phyloP scores from a whole-genome alignment of 1,140 invertebrate genomes.

The Euschistus heros region DNA sequence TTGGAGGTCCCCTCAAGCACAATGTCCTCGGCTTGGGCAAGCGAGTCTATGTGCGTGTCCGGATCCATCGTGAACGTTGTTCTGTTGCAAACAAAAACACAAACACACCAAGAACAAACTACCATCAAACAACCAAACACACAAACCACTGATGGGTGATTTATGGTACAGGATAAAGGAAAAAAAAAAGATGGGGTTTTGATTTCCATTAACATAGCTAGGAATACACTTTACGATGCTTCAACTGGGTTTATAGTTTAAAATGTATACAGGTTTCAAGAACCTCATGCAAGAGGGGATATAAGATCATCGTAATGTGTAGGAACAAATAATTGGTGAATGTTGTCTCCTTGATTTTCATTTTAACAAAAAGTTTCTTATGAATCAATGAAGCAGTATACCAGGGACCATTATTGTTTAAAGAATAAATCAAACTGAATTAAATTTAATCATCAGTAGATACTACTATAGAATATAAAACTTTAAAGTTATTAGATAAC shows the following conservation, averaged over 20 bases:
- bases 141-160: slow-evolving; percentile 4
- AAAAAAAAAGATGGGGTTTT: background rate
- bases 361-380: too few species aligned
- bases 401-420: too few species aligned
- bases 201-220: background rate
- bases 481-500: too few species aligned
- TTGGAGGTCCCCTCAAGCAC: slow-evolving; percentile 99
- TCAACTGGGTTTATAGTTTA: background rate
- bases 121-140: slow-evolving; percentile 14
- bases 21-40: slow-evolving; percentile 93
- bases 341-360: background rate
- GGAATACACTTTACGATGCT: slow-evolving; percentile 14
- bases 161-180: background rate
- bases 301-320: slow-evolving; percentile 11
- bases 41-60: slow-evolving; percentile 96
- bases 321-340: slow-evolving; percentile 3
- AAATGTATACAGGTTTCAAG: background rate
- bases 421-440: too few species aligned
- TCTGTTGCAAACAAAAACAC: slow-evolving; percentile 44
- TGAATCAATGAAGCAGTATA: too few species aligned
- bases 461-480: too few species aligned
- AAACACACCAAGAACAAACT: slow-evolving; percentile 35
- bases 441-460: too few species aligned
- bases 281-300: slow-evolving; percentile 2
- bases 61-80: slow-evolving; percentile 95